Percentiles rank a stretch among this genome's conserved stretches.
Conservation (phyloP, 2,888 invertebrate species). For the Lasiommata megera region DNA sequence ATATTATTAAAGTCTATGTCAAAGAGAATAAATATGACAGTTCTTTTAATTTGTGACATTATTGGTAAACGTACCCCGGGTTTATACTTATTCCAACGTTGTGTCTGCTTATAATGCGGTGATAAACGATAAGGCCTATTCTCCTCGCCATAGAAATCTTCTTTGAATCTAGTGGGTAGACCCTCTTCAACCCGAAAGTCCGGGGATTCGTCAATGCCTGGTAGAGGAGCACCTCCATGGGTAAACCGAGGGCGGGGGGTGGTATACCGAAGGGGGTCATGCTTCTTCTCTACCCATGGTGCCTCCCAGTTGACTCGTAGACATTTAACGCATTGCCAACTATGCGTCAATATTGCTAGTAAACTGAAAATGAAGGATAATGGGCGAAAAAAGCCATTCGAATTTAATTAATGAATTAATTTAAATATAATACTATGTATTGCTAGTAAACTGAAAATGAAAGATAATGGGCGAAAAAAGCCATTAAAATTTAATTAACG, state of each 20-base stretch:
- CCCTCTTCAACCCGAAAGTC: constrained; percentile 32
- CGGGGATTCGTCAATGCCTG: constrained; percentile 15
- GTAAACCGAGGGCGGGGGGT: background rate
- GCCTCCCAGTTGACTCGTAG: background rate
- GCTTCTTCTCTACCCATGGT: constrained; percentile 12
- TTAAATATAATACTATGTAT: too few species aligned
- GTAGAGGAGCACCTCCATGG: background rate
- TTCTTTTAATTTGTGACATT: too few species aligned
- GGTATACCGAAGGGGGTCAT: constrained; percentile 20
- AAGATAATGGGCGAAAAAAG: too few species aligned
- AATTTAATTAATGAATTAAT: too few species aligned
- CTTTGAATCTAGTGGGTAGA: background rate
- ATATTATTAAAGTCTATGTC: too few species aligned
- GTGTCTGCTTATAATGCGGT: constrained; percentile 17
- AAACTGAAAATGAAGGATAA: background rate
- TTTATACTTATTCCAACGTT: background rate
- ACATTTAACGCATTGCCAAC: background rate
- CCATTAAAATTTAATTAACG: too few species aligned
- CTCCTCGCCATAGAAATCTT: constrained; percentile 13
- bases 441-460: background rate
- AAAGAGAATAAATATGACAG: too few species aligned
- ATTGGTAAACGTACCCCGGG: background rate
- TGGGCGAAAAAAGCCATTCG: too few species aligned
- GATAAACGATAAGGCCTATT: constrained; percentile 32
- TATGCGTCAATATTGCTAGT: background rate